Base-by-base conservation (phyloP, 2,888 invertebrate species). In the Dryocosmus kuriphilus region DNA sequence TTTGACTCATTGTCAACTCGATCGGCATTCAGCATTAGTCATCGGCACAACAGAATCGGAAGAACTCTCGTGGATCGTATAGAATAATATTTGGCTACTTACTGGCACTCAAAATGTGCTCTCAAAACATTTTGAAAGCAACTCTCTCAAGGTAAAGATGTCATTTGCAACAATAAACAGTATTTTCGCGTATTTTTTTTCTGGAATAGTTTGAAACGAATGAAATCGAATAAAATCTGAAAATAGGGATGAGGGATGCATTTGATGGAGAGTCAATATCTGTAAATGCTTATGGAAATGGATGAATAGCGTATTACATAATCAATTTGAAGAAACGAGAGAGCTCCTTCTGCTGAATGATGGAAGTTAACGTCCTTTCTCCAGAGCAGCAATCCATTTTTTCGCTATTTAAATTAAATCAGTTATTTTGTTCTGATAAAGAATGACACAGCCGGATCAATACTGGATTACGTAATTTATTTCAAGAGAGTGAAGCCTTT, bases 11-110 rank as follows among this genome's bases (percentile, higher is more conserved):
- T 60, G 60, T 60, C 60, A 60, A 24, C 60, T 60, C 60, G 30
- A 32, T 41, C 19, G 74, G 55, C 24, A 74, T 80, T 63, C 27
- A n/a, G 62, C 77, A 76, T 80, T 80, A 76, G 78, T 80, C 75
- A 63, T 62, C 57, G 51, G 51, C 51, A 30, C 27, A 41, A 65
- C 24, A 60, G 16, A 57, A 57, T 24, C 57, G 57, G 4, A n/a
- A 51, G 41, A 41, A 41, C 41, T 41, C 51, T n/a, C 9, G n/a
- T 51, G 51, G 9, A 22, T 22, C 22, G 60, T 14, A 27, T 27
- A 60, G 14, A 6, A 60, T 60, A 60, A 60, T 60, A 60, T 60
- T 60, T 60, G 60, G 24, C 60, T 24, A 60, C 14, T 2, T 24
- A 60, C 14, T 2, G 27, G 14, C 27, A 60, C 60, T 60, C 60